Evolutionary conservation across 2,113 vertebrate genomes (phyloP).

Genomic region (Periophthalmus modestus): DNA sequence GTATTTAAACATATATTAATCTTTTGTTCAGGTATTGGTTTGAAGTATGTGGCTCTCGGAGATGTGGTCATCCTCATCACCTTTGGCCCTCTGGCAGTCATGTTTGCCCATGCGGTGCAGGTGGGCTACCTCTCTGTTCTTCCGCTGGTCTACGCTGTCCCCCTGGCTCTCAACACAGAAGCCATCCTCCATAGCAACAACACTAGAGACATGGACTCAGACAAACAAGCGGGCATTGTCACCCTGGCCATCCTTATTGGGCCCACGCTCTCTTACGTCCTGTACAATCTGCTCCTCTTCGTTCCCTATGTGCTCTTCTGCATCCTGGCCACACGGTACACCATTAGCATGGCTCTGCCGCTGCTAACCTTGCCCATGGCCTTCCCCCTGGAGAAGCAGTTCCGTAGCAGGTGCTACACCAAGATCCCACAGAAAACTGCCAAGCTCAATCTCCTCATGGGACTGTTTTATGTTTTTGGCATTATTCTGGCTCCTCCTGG

Average conservation of each 20-base stretch:
- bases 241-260: slow-evolving; percentile 95
- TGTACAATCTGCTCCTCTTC: slow-evolving; percentile 90
- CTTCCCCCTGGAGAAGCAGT: slow-evolving; percentile 92
- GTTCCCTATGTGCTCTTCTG: slow-evolving; percentile 92
- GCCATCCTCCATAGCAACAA: slow-evolving; percentile 99
- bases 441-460: slow-evolving; percentile 94
- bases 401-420: slow-evolving; percentile 86
- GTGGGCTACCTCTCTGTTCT: slow-evolving; percentile 91
- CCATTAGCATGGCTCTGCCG: slow-evolving; percentile 93
- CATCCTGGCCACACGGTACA: slow-evolving; percentile 90
- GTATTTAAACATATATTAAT: not conserved
- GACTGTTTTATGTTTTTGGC: slow-evolving; percentile 94
- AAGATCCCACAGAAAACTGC: slow-evolving; percentile 95
- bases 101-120: slow-evolving; percentile 96
- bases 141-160: slow-evolving; percentile 91
- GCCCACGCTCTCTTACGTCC: slow-evolving; percentile 88
- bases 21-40: slow-evolving; percentile 85
- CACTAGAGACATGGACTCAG: slow-evolving; percentile 95
- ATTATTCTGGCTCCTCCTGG: slow-evolving; percentile 88
- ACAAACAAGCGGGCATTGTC: slow-evolving; percentile 93
- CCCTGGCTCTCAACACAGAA: slow-evolving; percentile 93
- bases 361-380: slow-evolving; percentile 95
- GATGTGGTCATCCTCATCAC: slow-evolving; percentile 98
- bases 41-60: slow-evolving; percentile 96
- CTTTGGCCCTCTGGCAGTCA: slow-evolving; percentile 93